phyloP scores from a whole-genome alignment of 1,140 invertebrate genomes.

The Zaprionus davidi region DNA sequence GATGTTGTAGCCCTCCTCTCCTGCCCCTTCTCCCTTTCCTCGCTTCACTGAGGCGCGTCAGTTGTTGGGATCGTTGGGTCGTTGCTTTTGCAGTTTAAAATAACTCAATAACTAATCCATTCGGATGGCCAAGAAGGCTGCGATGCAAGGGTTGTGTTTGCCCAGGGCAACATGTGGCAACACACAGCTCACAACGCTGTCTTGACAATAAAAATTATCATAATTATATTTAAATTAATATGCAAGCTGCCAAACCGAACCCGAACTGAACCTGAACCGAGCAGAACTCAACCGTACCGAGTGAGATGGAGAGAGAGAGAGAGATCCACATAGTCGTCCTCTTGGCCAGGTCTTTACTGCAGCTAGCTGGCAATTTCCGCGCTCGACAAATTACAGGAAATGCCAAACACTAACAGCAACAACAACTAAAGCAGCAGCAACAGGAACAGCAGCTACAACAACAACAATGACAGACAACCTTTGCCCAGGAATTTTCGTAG shows the following conservation, averaged over 20 bases:
- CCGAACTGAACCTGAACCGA: constrained; percentile 3
- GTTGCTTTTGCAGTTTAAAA: constrained; percentile 73
- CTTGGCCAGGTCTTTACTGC: not conserved
- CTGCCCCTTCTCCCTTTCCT: constrained; percentile 5
- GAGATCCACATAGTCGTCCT: not conserved
- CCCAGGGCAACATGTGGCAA: constrained; percentile 72
- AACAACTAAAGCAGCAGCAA: constrained; percentile 12
- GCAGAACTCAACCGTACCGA: not conserved
- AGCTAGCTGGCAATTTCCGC: constrained; percentile 61
- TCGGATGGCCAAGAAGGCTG: constrained; percentile 54
- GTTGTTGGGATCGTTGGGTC: constrained; percentile 35
- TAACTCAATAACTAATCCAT: constrained; percentile 83
- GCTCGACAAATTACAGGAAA: constrained; percentile 79
- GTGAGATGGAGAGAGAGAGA: not conserved
- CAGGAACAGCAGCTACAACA: not conserved
- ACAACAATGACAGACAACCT: not conserved
- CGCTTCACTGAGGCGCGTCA: constrained; percentile 3
- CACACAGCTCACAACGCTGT: constrained; percentile 21
- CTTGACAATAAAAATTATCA: constrained; percentile 82
- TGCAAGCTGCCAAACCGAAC: constrained; percentile 62
- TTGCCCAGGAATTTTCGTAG: not conserved
- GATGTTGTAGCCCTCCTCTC: constrained; percentile 36
- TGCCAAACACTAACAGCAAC: constrained; percentile 61
- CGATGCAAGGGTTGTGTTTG: constrained; percentile 67
- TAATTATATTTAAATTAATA: constrained; percentile 83